Base-by-base conservation (phyloP, 2,888 invertebrate species). In the Rhagium mordax region DNA sequence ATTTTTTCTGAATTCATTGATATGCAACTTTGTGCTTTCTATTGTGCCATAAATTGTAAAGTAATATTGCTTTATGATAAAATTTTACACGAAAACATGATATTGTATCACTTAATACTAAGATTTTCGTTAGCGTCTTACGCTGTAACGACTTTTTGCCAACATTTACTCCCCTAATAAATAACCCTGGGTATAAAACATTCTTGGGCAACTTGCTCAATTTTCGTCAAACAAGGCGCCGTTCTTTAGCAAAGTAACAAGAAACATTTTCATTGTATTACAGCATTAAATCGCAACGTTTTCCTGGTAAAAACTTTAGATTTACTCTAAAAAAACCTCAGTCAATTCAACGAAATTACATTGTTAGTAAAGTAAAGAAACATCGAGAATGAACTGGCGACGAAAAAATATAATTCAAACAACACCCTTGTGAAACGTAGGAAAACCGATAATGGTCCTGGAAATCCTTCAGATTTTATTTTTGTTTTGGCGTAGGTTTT, bases 361-460 rank as follows among this genome's bases (percentile, higher is more conserved):
- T 64, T 27, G 64, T 48, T 16, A 15, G 51, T n/a, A n/a, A 41
- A 64, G 16, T 64, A 64, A 51, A 64, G n/a, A 55, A 55, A 55
- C 55, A 55, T 55, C 55, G 13, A 55, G 24, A 55, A 55, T 55
- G 13, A 55, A 27, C 55, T 24, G 24, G 15, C 1, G 7, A n/a
- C 0, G 24, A 55, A 55, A 55, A 55, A 55, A 55, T 55, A n/a
- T 24, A 55, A 55, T 55, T 7, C 55, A 24, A 55, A 55, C 21
- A 55, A 55, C n/a, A 55, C 55, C 24, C 55, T 55, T 20, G 55
- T 15, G 55, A 21, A 55, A 55, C 41, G n/a, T 13, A 41, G n/a
- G 13, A 41, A 41, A 41, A 41, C n/a, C 41, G 41, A 41, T 41
- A 41, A 41, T 41, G 41, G 41, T 41, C n/a, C 41, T 41, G 41